Evolutionary conservation across 2,888 invertebrate genomes (phyloP).

Genomic region (Cataglyphis livida): DNA sequence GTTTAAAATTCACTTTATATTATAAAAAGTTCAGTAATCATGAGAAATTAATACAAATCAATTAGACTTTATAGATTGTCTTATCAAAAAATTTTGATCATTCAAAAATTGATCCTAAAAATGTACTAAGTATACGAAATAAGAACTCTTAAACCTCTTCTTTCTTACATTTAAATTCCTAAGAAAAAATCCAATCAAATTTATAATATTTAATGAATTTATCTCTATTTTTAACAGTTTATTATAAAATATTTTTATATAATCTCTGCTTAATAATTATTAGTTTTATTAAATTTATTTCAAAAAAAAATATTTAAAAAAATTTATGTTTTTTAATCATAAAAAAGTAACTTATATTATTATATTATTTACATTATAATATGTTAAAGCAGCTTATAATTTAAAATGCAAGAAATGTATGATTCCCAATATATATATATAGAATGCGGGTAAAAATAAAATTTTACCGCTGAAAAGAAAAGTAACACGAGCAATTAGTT

Average conservation of each 20-base stretch:
- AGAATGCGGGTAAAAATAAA: background rate
- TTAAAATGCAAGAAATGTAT: background rate
- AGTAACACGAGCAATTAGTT: slow-evolving; percentile 27
- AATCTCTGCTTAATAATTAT: background rate
- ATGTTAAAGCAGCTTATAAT: background rate
- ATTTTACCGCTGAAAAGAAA: slow-evolving; percentile 18
- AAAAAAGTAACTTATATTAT: too few species aligned
- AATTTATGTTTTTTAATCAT: background rate
- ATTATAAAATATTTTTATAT: too few species aligned
- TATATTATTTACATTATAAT: too few species aligned
- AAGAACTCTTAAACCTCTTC: background rate
- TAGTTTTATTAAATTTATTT: background rate
- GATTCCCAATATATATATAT: background rate
- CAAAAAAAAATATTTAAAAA: too few species aligned
- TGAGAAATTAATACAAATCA: background rate
- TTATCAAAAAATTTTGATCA: background rate
- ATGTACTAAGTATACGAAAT: background rate
- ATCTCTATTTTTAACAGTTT: too few species aligned
- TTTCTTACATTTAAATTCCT: background rate
- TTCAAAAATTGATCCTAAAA: background rate
- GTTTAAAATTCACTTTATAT: slow-evolving; percentile 12
- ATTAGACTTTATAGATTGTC: background rate
- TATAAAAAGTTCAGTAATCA: background rate
- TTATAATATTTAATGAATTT: background rate
- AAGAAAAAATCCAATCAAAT: background rate